Evolutionary conservation across 2,797 vertebrate genomes (phyloP).

Genomic region (Megaceryle alcyon): DNA sequence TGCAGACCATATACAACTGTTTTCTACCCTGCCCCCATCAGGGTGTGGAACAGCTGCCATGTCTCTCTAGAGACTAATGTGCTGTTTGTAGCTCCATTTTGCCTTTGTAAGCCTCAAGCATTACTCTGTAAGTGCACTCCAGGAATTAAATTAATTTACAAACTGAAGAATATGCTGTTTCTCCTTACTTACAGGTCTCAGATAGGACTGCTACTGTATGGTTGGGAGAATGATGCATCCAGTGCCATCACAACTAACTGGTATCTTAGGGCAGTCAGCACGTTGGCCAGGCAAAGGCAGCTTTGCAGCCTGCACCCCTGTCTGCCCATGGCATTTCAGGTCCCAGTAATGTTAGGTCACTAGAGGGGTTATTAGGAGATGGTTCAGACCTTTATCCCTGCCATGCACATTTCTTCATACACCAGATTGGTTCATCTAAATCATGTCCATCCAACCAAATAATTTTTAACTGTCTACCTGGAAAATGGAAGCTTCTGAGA

Average conservation of each 20-base stretch:
- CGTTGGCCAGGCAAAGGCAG: background rate
- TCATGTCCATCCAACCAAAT: background rate
- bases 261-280: background rate
- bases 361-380: background rate
- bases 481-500: background rate
- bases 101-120: conserved; percentile 36
- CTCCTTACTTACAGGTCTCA: conserved; percentile 48
- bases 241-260: background rate
- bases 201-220: conserved; percentile 22
- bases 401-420: background rate
- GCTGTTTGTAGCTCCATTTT: conserved; percentile 41
- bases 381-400: background rate
- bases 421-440: background rate
- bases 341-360: background rate
- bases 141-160: conserved; percentile 67
- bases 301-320: background rate
- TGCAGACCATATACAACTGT: background rate
- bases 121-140: conserved; percentile 57
- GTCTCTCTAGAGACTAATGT: conserved; percentile 38
- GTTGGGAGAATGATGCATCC: background rate
- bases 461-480: background rate
- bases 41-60: conserved; percentile 24
- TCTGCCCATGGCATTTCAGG: background rate
- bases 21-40: background rate
- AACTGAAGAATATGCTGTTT: conserved; percentile 18